phyloP scores from a whole-genome alignment of 2,888 invertebrate genomes.

The Cosmorhoe ocellata region DNA sequence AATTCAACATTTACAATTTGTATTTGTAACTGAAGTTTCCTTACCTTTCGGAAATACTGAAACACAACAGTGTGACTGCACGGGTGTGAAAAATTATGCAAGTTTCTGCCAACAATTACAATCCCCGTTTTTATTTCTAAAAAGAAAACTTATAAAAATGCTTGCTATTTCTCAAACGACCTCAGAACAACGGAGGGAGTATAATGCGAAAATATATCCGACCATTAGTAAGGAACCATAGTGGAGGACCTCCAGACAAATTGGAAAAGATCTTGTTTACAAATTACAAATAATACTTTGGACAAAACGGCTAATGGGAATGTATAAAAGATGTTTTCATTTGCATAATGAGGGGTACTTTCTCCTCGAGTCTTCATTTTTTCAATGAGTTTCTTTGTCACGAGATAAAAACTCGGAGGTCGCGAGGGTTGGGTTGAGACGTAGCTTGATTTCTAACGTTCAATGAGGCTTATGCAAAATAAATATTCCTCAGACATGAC shows the following conservation, averaged over 20 bases:
- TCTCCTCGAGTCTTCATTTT: slow-evolving; percentile 57
- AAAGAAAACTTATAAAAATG: slow-evolving; percentile 45
- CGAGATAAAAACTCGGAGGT: slow-evolving; percentile 17
- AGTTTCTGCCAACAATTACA: slow-evolving; percentile 27
- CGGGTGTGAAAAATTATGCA: slow-evolving; percentile 25
- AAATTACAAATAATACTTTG: slow-evolving; percentile 68
- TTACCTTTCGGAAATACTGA: slow-evolving; percentile 9
- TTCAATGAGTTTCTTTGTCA: slow-evolving; percentile 49
- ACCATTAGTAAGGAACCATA: slow-evolving; percentile 49
- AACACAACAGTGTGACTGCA: slow-evolving; percentile 17
- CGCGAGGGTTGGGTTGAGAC: slow-evolving; percentile 40
- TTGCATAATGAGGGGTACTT: slow-evolving; percentile 68
- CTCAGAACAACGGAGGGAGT: slow-evolving; percentile 45
- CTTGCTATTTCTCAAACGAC: slow-evolving; percentile 49
- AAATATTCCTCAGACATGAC: slow-evolving; percentile 1
- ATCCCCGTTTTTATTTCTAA: slow-evolving; percentile 36
- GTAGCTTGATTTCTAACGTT: slow-evolving; percentile 46
- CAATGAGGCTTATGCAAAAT: slow-evolving; percentile 41
- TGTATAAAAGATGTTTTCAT: slow-evolving; percentile 70
- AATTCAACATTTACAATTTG: too few species aligned
- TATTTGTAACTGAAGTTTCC: slow-evolving; percentile 6
- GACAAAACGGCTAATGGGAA: slow-evolving; percentile 58
- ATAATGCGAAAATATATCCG: slow-evolving; percentile 59
- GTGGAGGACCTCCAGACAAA: slow-evolving; percentile 53
- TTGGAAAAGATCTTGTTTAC: slow-evolving; percentile 64